Conservation (phyloP, 2,113 vertebrate species). For the Sphaerodactylus townsendi region DNA sequence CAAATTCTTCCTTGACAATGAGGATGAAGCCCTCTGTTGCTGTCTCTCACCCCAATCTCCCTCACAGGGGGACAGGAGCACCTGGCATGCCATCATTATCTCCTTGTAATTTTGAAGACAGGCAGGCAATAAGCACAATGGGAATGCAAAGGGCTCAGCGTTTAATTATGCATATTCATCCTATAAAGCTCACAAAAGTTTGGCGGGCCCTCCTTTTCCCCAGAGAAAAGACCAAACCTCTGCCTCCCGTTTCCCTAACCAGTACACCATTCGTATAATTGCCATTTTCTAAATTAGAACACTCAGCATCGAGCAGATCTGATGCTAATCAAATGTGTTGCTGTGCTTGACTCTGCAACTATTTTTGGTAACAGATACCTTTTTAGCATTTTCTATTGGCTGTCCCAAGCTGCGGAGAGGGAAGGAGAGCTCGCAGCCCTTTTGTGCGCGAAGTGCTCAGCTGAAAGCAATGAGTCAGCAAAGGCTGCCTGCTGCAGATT, state of each 20-base stretch:
- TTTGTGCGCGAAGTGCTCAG: slow-evolving; percentile 54
- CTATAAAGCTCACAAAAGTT: neutral
- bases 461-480: slow-evolving; percentile 66
- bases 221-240: neutral
- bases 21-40: no score
- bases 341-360: slow-evolving; percentile 59
- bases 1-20: no score
- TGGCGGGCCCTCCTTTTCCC: neutral
- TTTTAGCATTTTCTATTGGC: slow-evolving; percentile 61
- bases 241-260: slow-evolving; percentile 31
- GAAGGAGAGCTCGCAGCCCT: slow-evolving; percentile 43
- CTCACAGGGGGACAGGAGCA: no score
- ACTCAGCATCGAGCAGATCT: slow-evolving; percentile 53
- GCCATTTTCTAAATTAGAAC: slow-evolving; percentile 57
- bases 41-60: no score
- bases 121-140: neutral
- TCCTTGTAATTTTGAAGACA: no score
- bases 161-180: neutral
- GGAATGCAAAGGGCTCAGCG: neutral
- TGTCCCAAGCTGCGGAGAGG: slow-evolving; percentile 33
- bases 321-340: slow-evolving; percentile 60
- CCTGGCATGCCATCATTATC: no score
- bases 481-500: slow-evolving; percentile 42
- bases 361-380: slow-evolving; percentile 60
- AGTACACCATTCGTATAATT: slow-evolving; percentile 53